Percentiles rank a stretch among this genome's conserved stretches.
phyloP scores from a whole-genome alignment of 2,113 vertebrate species.

The Egretta garzetta region DNA sequence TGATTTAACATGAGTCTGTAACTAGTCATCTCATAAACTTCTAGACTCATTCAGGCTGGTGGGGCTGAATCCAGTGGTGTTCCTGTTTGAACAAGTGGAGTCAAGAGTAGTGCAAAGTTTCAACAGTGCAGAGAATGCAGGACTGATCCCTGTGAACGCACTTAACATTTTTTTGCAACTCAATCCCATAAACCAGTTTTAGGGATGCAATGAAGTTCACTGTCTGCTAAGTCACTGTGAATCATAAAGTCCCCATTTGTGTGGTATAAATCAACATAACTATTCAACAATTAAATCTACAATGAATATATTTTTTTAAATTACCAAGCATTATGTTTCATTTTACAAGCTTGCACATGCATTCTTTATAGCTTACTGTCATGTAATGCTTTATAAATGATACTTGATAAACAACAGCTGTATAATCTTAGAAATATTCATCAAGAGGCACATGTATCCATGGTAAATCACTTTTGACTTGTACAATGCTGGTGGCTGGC shows the following conservation, averaged over 20 bases:
- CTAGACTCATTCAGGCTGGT: not conserved
- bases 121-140: not conserved
- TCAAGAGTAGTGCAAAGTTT: not conserved
- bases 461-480: conserved; percentile 62
- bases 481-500: conserved; percentile 2
- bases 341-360: conserved; percentile 61
- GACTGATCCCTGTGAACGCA: not conserved
- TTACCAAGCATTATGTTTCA: conserved; percentile 62
- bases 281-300: conserved; percentile 68
- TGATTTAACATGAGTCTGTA: not conserved
- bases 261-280: conserved; percentile 59
- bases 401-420: conserved; percentile 66
- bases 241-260: conserved; percentile 49
- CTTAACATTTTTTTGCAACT: not conserved
- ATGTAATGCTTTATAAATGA: conserved; percentile 72
- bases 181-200: conserved; percentile 23
- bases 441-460: conserved; percentile 54
- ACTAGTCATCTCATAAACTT: not conserved
- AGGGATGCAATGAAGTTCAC: conserved; percentile 33
- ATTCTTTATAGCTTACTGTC: conserved; percentile 68
- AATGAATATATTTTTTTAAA: conserved; percentile 68
- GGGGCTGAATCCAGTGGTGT: not conserved
- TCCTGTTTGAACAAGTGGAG: not conserved
- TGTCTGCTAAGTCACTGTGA: conserved; percentile 47
- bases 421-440: conserved; percentile 65